Base-by-base conservation (phyloP, 1,140 invertebrate species). In the Pomacea maculata region DNA sequence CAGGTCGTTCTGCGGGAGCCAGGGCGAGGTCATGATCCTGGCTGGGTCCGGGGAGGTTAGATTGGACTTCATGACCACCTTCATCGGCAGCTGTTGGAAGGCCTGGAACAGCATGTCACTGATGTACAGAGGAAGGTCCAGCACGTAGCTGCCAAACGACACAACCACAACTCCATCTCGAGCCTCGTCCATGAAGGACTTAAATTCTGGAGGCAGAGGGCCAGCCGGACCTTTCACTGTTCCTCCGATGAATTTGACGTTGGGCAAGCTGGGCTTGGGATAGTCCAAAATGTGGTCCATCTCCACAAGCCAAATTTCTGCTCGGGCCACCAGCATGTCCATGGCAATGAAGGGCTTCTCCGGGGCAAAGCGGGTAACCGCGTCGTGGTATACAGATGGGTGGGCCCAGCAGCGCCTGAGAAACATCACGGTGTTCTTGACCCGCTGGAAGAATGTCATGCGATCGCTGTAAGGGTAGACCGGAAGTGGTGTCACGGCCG, bases 1-100 rank as follows among this genome's bases (percentile, higher is more conserved):
- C 55, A 96, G 92, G 88, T 96, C 95, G 87, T 96, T 95, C 88
- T 96, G 95, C 1, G 95, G 95, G 83, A 96, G 91, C 95, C 95
- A 96, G 70, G 94, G 93, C 1, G 93, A 93, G 0, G 95, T 91
- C 87, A 93, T 94, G 0, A 96, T 94, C 89, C 96, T 96, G 1
- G 93, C 87, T 5, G 87, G 63, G 92, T 94, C 52, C 25, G 45
- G 78, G 12, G 78, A 72, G 21, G 78, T 71, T 10, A 72, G 67
- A 52, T 79, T 73, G 70, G 78, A 79, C 55, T 67, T 71, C 63
- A 71, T 70, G 54, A 79, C 52, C 10, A 72, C 55, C n/a, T 79
- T 79, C 78, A 79, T 71, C 21, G 75, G 64, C 29, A 64, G 70
- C 15, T 72, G 25, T 25, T 75, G 67, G 76, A 87, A 84, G 1